phyloP scores from a whole-genome alignment of 2,888 invertebrate species.

The Cremastobaeus sp. region DNA sequence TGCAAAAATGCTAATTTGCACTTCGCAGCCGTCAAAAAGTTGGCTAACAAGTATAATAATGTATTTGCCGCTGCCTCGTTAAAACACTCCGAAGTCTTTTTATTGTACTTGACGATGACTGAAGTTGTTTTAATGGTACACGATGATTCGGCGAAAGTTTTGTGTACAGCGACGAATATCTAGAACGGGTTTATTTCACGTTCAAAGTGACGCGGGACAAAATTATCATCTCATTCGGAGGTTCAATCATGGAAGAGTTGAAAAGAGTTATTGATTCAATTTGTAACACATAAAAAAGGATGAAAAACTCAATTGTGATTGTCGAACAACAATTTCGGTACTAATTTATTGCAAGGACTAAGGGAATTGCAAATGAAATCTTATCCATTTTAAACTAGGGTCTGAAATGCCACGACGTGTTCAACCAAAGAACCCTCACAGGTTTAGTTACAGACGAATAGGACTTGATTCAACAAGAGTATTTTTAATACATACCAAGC shows the following conservation, averaged over 20 bases:
- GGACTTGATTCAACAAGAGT: neutral
- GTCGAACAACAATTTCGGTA: too few species aligned
- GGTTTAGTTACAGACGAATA: neutral
- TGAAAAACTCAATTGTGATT: too few species aligned
- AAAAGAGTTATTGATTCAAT: too few species aligned
- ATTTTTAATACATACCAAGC: too few species aligned
- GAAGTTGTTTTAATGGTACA: constrained; percentile 12
- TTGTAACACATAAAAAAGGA: too few species aligned
- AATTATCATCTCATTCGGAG: too few species aligned
- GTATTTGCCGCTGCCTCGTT: constrained; percentile 55
- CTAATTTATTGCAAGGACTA: too few species aligned
- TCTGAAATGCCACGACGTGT: neutral
- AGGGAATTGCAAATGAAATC: neutral
- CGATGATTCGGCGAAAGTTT: constrained; percentile 38
- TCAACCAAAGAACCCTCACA: neutral
- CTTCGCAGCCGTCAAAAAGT: constrained; percentile 56
- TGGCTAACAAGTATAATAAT: constrained; percentile 56
- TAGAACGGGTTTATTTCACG: constrained; percentile 28
- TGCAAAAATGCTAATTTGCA: constrained; percentile 56
- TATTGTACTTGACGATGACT: constrained; percentile 28
- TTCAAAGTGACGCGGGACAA: too few species aligned
- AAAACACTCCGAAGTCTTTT: constrained; percentile 39
- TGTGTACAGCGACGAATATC: constrained; percentile 25
- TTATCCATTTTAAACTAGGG: neutral
- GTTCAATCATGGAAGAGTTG: neutral